Evolutionary conservation across 2,888 invertebrate species (phyloP).

Genomic region (Coleophora flavipennella): DNA sequence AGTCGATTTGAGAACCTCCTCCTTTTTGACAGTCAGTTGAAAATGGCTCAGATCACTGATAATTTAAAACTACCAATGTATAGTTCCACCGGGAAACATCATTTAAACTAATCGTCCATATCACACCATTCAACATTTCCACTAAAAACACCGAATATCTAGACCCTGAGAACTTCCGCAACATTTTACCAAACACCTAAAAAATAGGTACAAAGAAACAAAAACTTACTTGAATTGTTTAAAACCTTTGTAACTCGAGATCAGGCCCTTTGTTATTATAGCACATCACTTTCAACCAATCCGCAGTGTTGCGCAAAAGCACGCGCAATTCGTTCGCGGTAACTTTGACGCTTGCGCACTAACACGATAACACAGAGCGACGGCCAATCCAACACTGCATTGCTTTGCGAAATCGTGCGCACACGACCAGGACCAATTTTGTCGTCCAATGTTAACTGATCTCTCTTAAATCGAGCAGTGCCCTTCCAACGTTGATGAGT

Average conservation of each 20-base stretch:
- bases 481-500: not conserved
- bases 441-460: not conserved
- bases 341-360: too few relatives aligned
- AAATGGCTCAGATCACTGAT: too few relatives aligned
- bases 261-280: conserved; percentile 9
- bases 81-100: too few relatives aligned
- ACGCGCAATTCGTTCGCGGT: not conserved
- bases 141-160: too few relatives aligned
- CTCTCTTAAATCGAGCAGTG: not conserved
- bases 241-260: conserved; percentile 10
- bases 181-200: too few relatives aligned
- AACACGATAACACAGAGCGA: conserved; percentile 1
- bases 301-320: conserved; percentile 8
- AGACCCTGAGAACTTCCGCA: too few relatives aligned
- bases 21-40: too few relatives aligned
- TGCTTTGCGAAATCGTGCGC: conserved; percentile 16
- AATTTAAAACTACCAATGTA: too few relatives aligned
- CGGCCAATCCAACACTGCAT: conserved; percentile 14
- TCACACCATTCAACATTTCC: too few relatives aligned
- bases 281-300: conserved; percentile 10
- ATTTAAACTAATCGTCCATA: too few relatives aligned
- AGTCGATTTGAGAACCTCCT: too few relatives aligned
- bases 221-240: too few relatives aligned
- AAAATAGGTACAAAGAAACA: not conserved
- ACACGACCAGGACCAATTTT: conserved; percentile 7